Evolutionary conservation across 2,888 invertebrate species (phyloP).

Genomic region (Lordiphosa fenestrarum): DNA sequence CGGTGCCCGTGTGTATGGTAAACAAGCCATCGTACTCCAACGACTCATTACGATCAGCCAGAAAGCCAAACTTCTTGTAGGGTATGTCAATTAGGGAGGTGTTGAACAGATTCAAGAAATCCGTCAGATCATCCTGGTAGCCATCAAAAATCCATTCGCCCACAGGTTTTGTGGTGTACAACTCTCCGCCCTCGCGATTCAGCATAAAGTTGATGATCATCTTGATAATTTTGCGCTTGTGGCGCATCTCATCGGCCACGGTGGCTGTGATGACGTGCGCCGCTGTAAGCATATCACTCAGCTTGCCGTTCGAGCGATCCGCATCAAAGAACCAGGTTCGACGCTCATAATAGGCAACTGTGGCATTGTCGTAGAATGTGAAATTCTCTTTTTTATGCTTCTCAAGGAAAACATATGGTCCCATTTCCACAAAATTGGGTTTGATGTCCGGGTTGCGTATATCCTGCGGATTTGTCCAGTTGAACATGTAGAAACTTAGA

Average conservation of each 20-base stretch:
- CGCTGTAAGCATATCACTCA: slow-evolving; percentile 86
- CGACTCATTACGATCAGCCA: slow-evolving; percentile 88
- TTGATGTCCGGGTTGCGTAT: slow-evolving; percentile 81
- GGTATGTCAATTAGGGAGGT: slow-evolving; percentile 82
- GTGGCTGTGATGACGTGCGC: slow-evolving; percentile 89
- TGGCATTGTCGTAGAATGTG: slow-evolving; percentile 86
- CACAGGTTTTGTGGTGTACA: slow-evolving; percentile 84
- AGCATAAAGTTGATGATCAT: slow-evolving; percentile 83
- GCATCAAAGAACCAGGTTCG: slow-evolving; percentile 88
- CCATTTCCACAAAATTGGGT: slow-evolving; percentile 83
- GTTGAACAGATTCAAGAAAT: slow-evolving; percentile 82
- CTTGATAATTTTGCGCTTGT: slow-evolving; percentile 79
- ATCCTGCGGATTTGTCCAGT: slow-evolving; percentile 88
- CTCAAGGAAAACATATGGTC: slow-evolving; percentile 84
- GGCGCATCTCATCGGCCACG: slow-evolving; percentile 83
- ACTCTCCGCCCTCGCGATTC: slow-evolving; percentile 81
- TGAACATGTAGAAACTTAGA: slow-evolving; percentile 87
- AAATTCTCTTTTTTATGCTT: slow-evolving; percentile 80
- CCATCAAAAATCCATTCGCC: slow-evolving; percentile 89
- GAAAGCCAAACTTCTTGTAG: slow-evolving; percentile 91
- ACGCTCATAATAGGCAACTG: slow-evolving; percentile 88
- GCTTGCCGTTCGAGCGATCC: slow-evolving; percentile 85
- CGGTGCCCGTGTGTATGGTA: slow-evolving; percentile 87
- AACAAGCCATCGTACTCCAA: slow-evolving; percentile 88
- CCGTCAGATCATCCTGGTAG: slow-evolving; percentile 87